Evolutionary conservation across 2,888 invertebrate genomes (phyloP).

Genomic region (Phengaris alcon): DNA sequence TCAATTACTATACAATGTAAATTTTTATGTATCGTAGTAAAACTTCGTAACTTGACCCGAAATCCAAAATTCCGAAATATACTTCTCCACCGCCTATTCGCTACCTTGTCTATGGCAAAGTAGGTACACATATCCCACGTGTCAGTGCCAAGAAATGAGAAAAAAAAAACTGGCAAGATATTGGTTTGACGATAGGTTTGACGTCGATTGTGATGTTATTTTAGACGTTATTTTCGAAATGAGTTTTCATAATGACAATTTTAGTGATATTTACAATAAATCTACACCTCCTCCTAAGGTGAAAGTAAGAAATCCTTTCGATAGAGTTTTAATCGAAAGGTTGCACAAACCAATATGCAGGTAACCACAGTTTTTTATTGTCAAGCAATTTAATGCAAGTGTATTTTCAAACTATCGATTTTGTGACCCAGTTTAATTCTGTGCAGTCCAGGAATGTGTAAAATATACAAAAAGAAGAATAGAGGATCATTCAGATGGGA

Average conservation of each 20-base stretch:
- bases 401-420: conserved; percentile 1
- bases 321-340: conserved; percentile 81
- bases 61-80: no score
- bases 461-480: conserved; percentile 67
- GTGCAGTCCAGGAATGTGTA: conserved; percentile 73
- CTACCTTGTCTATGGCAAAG: no score
- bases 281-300: conserved; percentile 63
- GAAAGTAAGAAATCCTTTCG: conserved; percentile 84
- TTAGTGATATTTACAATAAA: conserved; percentile 52
- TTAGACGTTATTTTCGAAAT: conserved; percentile 66
- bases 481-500: conserved; percentile 79
- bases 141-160: no score
- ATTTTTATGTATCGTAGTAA: no score
- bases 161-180: no score
- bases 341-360: conserved; percentile 85
- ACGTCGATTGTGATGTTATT: conserved; percentile 31
- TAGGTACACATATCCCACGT: no score
- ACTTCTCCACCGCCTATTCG: no score
- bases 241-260: conserved; percentile 62
- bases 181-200: neutral
- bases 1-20: no score
- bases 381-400: neutral
- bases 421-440: conserved; percentile 21
- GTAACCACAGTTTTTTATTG: conserved; percentile 51
- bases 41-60: no score